phyloP scores from a whole-genome alignment of 2,888 invertebrate genomes.

The Baccha elongata region DNA sequence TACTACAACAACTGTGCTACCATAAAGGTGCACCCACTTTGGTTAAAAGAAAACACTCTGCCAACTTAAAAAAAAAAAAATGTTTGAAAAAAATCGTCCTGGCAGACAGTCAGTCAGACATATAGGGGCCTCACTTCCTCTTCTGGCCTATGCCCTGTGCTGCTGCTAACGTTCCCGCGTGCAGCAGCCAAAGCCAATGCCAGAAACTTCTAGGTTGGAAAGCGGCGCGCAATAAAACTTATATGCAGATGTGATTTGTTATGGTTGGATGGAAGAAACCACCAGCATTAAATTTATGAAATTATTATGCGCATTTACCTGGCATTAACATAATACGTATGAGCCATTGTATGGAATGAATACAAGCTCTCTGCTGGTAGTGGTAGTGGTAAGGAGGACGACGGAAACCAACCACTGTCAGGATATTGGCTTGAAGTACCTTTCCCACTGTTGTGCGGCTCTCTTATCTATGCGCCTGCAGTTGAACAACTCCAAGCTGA shows the following conservation, averaged over 20 bases:
- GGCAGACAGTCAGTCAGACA: slow-evolving; percentile 69
- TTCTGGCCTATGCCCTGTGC: background rate
- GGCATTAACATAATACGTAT: slow-evolving; percentile 73
- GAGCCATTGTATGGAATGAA: slow-evolving; percentile 67
- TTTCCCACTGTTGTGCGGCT: slow-evolving; percentile 43
- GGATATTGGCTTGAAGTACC: slow-evolving; percentile 66
- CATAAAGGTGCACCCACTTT: slow-evolving; percentile 56
- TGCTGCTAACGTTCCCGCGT: slow-evolving; percentile 12
- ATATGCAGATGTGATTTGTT: slow-evolving; percentile 74
- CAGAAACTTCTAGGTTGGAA: slow-evolving; percentile 48
- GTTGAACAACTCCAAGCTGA: slow-evolving; percentile 58
- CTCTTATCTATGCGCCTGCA: slow-evolving; percentile 72
- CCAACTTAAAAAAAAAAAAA: slow-evolving; percentile 23
- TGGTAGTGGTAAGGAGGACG: background rate
- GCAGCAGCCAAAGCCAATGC: slow-evolving; percentile 43
- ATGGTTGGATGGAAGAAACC: slow-evolving; percentile 73
- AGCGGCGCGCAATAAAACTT: slow-evolving; percentile 72
- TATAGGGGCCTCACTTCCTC: slow-evolving; percentile 38
- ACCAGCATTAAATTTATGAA: slow-evolving; percentile 74
- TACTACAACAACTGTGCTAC: background rate
- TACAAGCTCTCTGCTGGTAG: slow-evolving; percentile 23
- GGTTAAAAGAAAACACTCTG: slow-evolving; percentile 38
- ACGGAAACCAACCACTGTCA: slow-evolving; percentile 6
- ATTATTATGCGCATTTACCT: slow-evolving; percentile 75
- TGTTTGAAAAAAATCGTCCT: slow-evolving; percentile 26